Evolutionary conservation across 2,797 vertebrate species (phyloP), one percentile per base, ranked within the genome.

Genomic region (Erethizon dorsatum): DNA sequence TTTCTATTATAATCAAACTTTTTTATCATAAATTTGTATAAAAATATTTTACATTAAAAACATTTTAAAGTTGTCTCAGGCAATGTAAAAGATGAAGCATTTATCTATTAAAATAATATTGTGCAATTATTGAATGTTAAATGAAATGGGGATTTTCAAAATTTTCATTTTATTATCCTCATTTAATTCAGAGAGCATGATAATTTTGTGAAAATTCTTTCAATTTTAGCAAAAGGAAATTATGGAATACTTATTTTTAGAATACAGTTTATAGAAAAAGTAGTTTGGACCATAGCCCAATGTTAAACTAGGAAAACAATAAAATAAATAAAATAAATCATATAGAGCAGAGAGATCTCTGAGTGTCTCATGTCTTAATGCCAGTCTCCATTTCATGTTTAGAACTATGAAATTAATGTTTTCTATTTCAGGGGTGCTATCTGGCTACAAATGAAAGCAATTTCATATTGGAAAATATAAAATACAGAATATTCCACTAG

Each of bases 11-110:
- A 56, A 82, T 37, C 9, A 61, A n/a, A 87, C 14, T 10, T 61
- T 83, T 94, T 94, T 41, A 85, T 75, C 52, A 77, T 91, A 31
- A 54, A 24, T 75, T 65, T 96, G 83, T 41, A 67, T 79, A 67
- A 56, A 83, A 96, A 93, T 67, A 24, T 37, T 12, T 17, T 12
- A 33, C 12, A 18, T 57, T 88, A 20, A 90, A 90, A 88, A 75
- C 5, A 12, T 50, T 28, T 78, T 22, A 83, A 41, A 87, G 17
- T 86, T 90, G 1, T 65, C 9, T 56, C 52, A 84, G 24, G 61
- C 17, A 33, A 10, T 45, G n/a, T 83, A 69, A 69, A 63, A 24
- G 50, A 31, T 33, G 5, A 87, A 83, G 5, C 59, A 61, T 28
- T 20, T 15, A 75, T 2, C n/a, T 50, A 28, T 89, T 71, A 94